phyloP scores from a whole-genome alignment of 2,113 vertebrate genomes.

The Lophura nycthemera region DNA sequence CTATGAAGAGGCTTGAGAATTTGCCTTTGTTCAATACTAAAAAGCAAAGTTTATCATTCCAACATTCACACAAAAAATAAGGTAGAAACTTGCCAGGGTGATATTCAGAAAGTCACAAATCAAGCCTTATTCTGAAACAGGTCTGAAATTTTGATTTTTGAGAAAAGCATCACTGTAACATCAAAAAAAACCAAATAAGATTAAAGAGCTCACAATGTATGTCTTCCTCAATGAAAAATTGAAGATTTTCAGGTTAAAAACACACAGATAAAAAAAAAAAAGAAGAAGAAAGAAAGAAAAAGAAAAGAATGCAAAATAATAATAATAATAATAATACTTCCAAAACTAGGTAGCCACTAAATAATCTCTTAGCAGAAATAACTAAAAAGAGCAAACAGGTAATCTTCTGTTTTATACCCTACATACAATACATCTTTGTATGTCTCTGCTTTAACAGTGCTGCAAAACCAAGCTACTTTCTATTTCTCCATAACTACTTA shows the following conservation, averaged over 20 bases:
- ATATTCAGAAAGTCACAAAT: neutral
- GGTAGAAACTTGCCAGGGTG: neutral
- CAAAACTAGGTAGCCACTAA: neutral
- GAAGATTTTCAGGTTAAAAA: neutral
- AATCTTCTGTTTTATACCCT: neutral
- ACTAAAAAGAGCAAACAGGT: neutral
- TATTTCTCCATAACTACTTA: neutral
- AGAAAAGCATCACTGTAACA: neutral
- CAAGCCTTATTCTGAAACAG: rapidly evolving
- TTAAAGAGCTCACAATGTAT: neutral
- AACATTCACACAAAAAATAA: neutral
- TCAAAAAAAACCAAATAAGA: neutral
- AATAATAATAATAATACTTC: neutral
- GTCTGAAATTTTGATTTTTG: neutral
- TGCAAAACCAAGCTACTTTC: neutral
- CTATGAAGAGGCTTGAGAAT: neutral
- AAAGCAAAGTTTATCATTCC: neutral
- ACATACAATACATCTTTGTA: neutral
- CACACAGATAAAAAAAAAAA: neutral
- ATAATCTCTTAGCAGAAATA: neutral
- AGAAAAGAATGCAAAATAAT: too few relatives aligned
- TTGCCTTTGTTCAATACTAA: neutral
- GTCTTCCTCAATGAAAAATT: neutral
- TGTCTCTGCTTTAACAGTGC: neutral
- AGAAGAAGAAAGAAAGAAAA: too few relatives aligned